Evolutionary conservation across 2,888 invertebrate genomes (phyloP).

Genomic region (Synergus itoensis): DNA sequence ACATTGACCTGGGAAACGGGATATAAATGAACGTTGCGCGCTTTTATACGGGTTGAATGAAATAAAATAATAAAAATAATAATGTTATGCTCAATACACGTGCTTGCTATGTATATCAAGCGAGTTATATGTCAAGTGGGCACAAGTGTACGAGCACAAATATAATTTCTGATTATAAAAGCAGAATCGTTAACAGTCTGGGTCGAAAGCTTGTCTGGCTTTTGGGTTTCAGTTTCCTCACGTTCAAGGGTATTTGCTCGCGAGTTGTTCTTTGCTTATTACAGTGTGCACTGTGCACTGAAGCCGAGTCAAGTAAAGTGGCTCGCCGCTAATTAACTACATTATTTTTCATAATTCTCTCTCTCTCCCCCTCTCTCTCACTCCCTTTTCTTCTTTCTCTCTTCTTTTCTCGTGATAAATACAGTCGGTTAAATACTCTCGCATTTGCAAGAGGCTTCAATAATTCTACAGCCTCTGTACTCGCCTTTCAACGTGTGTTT

Average conservation of each 20-base stretch:
- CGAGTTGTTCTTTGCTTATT: slow-evolving; percentile 73
- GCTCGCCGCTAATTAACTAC: slow-evolving; percentile 74
- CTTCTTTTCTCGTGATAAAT: slow-evolving; percentile 43
- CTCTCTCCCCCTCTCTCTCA: slow-evolving; percentile 11
- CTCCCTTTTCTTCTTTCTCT: slow-evolving; percentile 41
- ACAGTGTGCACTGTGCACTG: slow-evolving; percentile 69
- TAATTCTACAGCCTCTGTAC: slow-evolving; percentile 54
- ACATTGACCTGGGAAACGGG: slow-evolving; percentile 14
- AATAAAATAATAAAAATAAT: slow-evolving; percentile 36
- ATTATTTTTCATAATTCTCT: slow-evolving; percentile 67
- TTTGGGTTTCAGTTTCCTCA: slow-evolving; percentile 67
- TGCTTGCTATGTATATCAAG: slow-evolving; percentile 12
- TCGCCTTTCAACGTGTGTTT: slow-evolving; percentile 40
- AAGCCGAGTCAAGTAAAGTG: slow-evolving; percentile 68
- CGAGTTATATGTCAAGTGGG: slow-evolving; percentile 37
- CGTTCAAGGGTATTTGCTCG: slow-evolving; percentile 65
- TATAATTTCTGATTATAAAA: slow-evolving; percentile 54
- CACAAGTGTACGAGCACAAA: slow-evolving; percentile 45
- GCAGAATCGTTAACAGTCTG: slow-evolving; percentile 53
- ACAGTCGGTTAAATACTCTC: slow-evolving; percentile 45
- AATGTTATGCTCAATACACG: slow-evolving; percentile 8
- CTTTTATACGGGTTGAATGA: slow-evolving; percentile 1
- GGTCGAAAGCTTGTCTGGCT: slow-evolving; percentile 54
- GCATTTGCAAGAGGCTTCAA: slow-evolving; percentile 61
- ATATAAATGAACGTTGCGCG: slow-evolving; percentile 21